These are phyloP conservation scores for Eupleurogrammus muticus DNA, from an alignment of 2,797 vertebrate genomes.

Conservation along the genomic window DNA sequence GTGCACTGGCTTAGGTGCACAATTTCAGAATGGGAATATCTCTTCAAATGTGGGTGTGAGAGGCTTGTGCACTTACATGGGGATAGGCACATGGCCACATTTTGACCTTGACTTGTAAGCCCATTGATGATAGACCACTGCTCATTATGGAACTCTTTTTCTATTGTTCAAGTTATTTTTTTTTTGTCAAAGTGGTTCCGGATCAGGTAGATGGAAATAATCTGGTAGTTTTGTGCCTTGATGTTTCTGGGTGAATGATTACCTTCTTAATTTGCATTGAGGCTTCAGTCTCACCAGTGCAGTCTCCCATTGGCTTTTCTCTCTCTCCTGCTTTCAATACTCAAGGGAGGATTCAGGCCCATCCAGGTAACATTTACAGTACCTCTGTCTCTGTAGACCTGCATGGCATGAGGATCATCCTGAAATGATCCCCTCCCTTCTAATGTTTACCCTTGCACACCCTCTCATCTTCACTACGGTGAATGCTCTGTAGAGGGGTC, in stretches of 20 bases:
- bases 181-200: conserved; percentile 10
- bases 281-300: too few species aligned
- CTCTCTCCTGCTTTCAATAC: conserved; percentile 95
- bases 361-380: conserved; percentile 84
- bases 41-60: conserved; percentile 1
- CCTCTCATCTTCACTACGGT: conserved; percentile 35
- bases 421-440: conserved; percentile 46
- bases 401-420: conserved; percentile 82
- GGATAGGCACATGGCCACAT: conserved; percentile 12
- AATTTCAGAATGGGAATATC: conserved; percentile 15
- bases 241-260: conserved; percentile 37
- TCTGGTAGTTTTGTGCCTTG: conserved; percentile 24
- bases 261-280: conserved; percentile 44
- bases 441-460: conserved; percentile 37
- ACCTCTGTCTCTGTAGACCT: conserved; percentile 69
- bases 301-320: conserved; percentile 96
- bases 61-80: conserved; percentile 4
- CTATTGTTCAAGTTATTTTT: conserved; percentile 1
- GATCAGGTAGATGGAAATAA: conserved; percentile 30
- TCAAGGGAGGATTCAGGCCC: conserved; percentile 99
- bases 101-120: conserved; percentile 17
- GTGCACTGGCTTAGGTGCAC: conserved; percentile 9
- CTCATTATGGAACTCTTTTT: background rate
- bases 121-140: conserved; percentile 6
- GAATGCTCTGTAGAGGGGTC: conserved; percentile 31